Evolutionary conservation across 2,113 vertebrate genomes (phyloP), one percentile per base, ranked within the genome.

Genomic region (Sylvietta virens): DNA sequence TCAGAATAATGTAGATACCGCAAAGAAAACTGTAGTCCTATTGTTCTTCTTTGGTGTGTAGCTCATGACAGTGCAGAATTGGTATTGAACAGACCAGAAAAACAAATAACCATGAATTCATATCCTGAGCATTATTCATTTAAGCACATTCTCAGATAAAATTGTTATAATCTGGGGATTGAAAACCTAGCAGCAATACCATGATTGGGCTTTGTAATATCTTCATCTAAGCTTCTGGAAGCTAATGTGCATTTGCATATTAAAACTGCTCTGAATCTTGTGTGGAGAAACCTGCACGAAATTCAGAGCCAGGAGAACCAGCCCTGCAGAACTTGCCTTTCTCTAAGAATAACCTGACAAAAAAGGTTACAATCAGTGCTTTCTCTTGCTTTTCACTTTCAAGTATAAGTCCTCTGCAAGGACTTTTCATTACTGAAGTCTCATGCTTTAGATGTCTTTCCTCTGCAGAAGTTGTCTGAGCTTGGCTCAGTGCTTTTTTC

Each of bases 61-160:
- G 80, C 79, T 95, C 88, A 60, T 96, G 95, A 95, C 81, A 83
- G 82, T 90, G 72, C 81, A 86, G 57, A 96, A 95, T 19, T 81
- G 58, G 28, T 85, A 90, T 91, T 69, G 71, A 88, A 60, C 66
- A 89, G 93, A 77, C 35, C 50, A 83, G 94, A 88, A 85, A 93
- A 97, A 81, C 85, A 93, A 87, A 73, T 66, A 62, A 24, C 86
- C 27, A 60, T 82, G 94, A 87, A 86, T 92, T 95, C 58, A 40
- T 77, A 39, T 22, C n/a, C 24, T 57, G 18, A 74, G 30, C 17
- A 8, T 86, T 80, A 80, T 65, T 50, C 39, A 60, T 44, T 71
- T 61, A 73, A 86, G 67, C 30, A 10, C 44, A 74, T 86, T 96
- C 67, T 93, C 90, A 92, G 44, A 57, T 82, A 76, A 94, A 81